Evolutionary conservation across 2,797 vertebrate genomes (phyloP).

Genomic region (Artibeus jamaicensis): DNA sequence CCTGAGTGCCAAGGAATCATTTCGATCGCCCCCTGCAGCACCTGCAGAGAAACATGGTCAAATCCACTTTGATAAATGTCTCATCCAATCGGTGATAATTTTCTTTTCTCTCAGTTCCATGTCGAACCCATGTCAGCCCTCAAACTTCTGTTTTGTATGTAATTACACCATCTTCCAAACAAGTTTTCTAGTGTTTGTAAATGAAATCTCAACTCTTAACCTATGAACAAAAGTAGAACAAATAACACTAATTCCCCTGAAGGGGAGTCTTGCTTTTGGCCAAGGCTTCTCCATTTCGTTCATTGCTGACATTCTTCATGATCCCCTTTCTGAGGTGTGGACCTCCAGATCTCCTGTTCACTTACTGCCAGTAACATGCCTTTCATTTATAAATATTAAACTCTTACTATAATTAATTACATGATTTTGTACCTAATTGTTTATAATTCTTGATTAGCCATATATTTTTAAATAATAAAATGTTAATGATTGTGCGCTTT

Average conservation of each 20-base stretch:
- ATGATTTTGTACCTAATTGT: neutral
- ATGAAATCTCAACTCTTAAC: neutral
- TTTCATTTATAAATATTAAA: slow-evolving; percentile 30
- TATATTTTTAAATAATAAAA: slow-evolving; percentile 16
- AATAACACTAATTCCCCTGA: neutral
- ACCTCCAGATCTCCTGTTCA: neutral
- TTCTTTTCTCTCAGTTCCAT: neutral
- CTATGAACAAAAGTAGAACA: neutral
- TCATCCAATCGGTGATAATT: neutral
- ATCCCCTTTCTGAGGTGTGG: neutral
- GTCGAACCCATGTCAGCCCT: neutral
- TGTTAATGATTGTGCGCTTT: neutral
- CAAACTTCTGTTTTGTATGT: neutral
- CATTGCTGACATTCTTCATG: neutral
- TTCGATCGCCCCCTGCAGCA: neutral
- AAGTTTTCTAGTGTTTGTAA: neutral
- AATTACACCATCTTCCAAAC: neutral
- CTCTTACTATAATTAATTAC: neutral
- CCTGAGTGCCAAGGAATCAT: neutral
- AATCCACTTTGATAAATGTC: neutral
- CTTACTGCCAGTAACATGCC: neutral
- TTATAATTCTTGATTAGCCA: slow-evolving; percentile 27
- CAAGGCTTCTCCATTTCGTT: neutral
- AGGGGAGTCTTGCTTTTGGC: neutral
- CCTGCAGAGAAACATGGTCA: neutral